Percentiles rank a stretch among this genome's conserved stretches.
Evolutionary conservation across 1,140 invertebrate genomes (phyloP).

Genomic region (Monochamus saltuarius): DNA sequence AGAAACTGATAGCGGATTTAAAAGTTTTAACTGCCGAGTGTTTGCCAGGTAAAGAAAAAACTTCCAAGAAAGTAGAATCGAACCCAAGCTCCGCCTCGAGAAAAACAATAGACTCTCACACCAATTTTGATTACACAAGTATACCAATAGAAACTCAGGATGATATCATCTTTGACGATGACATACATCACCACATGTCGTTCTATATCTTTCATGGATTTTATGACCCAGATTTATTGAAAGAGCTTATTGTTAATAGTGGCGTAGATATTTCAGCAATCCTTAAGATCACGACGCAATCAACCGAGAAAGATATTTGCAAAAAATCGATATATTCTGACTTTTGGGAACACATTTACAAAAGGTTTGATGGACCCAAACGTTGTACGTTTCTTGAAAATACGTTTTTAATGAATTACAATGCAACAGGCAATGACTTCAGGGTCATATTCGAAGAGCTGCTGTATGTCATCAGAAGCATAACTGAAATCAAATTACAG

Average conservation of each 20-base stretch:
- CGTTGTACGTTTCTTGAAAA: slow-evolving; percentile 16
- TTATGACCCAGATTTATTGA: slow-evolving; percentile 17
- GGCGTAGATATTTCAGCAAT: slow-evolving; percentile 15
- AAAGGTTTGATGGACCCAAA: slow-evolving; percentile 13
- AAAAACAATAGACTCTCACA: not conserved
- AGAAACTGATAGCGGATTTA: slow-evolving; percentile 16
- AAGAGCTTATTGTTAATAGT: slow-evolving; percentile 7
- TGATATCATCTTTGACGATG: slow-evolving; percentile 25
- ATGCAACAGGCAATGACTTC: not conserved
- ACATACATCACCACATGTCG: slow-evolving; percentile 26
- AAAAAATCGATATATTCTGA: not conserved
- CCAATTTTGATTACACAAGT: slow-evolving; percentile 12
- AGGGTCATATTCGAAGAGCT: slow-evolving; percentile 18
- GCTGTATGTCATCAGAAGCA: slow-evolving; percentile 15
- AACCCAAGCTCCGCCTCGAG: not conserved
- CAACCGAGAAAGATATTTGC: not conserved
- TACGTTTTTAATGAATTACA: slow-evolving; percentile 27
- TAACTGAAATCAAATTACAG: slow-evolving; percentile 26
- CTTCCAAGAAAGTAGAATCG: not conserved
- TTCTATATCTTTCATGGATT: slow-evolving; percentile 29
- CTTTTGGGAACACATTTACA: slow-evolving; percentile 21
- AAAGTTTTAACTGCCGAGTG: slow-evolving; percentile 21
- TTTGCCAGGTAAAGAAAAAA: slow-evolving; percentile 15
- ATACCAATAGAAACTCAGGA: slow-evolving; percentile 6
- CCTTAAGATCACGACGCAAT: slow-evolving; percentile 7